These are phyloP conservation scores for Brotogeris chrysoptera DNA, from an alignment of 2,797 vertebrate genomes.

Conservation along the genomic window DNA sequence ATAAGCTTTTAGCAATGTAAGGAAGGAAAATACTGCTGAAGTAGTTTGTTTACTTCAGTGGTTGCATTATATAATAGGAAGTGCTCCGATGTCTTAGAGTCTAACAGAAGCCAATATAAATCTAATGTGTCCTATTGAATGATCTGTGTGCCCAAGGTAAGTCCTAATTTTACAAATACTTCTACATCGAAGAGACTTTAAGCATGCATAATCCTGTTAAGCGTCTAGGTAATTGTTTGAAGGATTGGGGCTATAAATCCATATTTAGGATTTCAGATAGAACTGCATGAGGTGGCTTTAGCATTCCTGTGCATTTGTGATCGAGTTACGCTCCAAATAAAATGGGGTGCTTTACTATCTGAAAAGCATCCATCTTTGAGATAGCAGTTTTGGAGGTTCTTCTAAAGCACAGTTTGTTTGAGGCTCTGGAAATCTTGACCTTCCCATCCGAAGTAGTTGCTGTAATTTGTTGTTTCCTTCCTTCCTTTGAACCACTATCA, in stretches of 20 bases:
- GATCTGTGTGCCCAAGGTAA: not conserved
- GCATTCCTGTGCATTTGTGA: not conserved
- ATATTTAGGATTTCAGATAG: slow-evolving; percentile 30
- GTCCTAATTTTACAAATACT: slow-evolving; percentile 24
- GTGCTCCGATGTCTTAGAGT: not conserved
- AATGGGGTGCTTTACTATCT: not conserved
- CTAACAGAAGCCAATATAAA: not conserved
- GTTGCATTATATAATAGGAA: not conserved
- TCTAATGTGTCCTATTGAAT: not conserved
- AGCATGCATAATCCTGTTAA: slow-evolving; percentile 10
- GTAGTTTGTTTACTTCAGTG: not conserved
- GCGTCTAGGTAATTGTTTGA: not conserved
- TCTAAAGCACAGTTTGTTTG: not conserved
- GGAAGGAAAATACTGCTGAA: not conserved
- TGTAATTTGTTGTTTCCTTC: not conserved
- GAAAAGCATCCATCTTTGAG: not conserved
- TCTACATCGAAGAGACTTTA: slow-evolving; percentile 12
- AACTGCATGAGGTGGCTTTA: not conserved
- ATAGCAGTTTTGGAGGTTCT: not conserved
- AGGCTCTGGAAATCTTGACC: not conserved
- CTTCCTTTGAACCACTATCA: not conserved
- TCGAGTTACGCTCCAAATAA: not conserved
- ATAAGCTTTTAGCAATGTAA: not conserved
- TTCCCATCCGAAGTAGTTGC: not conserved
- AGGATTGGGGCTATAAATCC: slow-evolving; percentile 46